A percentile compares a stretch with the other conserved stretches of the same genome.
phyloP scores from a whole-genome alignment of 2,113 vertebrate genomes.

The Melanotaenia duboulayi region DNA sequence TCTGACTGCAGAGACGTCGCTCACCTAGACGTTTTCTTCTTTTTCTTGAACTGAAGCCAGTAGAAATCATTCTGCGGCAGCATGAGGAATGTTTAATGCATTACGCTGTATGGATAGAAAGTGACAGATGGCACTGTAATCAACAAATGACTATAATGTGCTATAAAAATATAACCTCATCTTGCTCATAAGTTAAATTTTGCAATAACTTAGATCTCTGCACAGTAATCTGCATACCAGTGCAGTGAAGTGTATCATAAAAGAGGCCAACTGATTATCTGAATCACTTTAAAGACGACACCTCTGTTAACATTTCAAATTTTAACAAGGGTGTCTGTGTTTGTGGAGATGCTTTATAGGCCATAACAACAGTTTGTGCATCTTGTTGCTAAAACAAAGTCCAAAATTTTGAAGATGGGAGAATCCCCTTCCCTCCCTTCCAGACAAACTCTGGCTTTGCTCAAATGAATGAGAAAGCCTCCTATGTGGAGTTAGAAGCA shows the following conservation, averaged over 20 bases:
- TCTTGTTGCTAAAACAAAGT: slow-evolving; percentile 72
- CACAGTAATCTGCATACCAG: slow-evolving; percentile 33
- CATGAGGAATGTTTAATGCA: slow-evolving; percentile 51
- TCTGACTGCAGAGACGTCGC: not conserved
- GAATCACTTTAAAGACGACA: slow-evolving; percentile 53
- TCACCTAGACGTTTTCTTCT: slow-evolving; percentile 23
- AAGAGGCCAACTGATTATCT: slow-evolving; percentile 15
- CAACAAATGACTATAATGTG: slow-evolving; percentile 19
- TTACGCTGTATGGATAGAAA: slow-evolving; percentile 25
- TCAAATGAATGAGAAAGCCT: slow-evolving; percentile 49
- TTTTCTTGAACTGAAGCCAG: slow-evolving; percentile 26
- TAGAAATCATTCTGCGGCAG: slow-evolving; percentile 19
- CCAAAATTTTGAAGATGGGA: slow-evolving; percentile 44
- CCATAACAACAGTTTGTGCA: slow-evolving; percentile 57
- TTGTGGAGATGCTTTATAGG: slow-evolving; percentile 33
- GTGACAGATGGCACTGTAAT: slow-evolving; percentile 49
- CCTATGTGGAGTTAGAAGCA: slow-evolving; percentile 19
- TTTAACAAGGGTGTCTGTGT: slow-evolving; percentile 51
- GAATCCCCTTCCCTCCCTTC: slow-evolving; percentile 11
- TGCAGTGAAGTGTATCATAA: slow-evolving; percentile 30
- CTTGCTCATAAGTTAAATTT: slow-evolving; percentile 32
- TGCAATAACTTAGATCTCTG: slow-evolving; percentile 17
- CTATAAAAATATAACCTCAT: slow-evolving; percentile 2
- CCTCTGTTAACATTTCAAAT: slow-evolving; percentile 58
- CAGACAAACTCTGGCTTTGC: slow-evolving; percentile 60